Percentiles rank a stretch among this genome's conserved stretches.
phyloP scores from a whole-genome alignment of 2,888 invertebrate genomes.

The Rhamnusium bicolor region DNA sequence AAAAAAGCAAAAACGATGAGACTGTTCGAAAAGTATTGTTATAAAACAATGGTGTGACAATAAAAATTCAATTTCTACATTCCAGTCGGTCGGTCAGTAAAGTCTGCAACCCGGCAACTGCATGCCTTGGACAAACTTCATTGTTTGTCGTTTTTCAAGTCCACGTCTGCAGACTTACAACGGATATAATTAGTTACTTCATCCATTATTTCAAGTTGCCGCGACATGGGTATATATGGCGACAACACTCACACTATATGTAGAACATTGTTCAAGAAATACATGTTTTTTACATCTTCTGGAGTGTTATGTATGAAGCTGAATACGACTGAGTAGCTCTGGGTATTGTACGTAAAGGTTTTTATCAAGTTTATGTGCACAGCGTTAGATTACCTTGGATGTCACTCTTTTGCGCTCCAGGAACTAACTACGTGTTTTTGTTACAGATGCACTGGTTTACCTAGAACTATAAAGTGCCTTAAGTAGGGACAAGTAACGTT shows the following conservation, averaged over 20 bases:
- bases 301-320: slow-evolving; percentile 28
- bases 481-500: neutral
- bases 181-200: slow-evolving; percentile 68
- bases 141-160: slow-evolving; percentile 60
- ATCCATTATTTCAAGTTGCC: slow-evolving; percentile 64
- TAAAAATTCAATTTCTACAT: slow-evolving; percentile 70
- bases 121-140: slow-evolving; percentile 55
- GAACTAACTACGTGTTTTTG: slow-evolving; percentile 16
- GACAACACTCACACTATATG: slow-evolving; percentile 44
- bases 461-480: neutral
- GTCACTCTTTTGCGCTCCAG: slow-evolving; percentile 2
- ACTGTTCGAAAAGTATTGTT: slow-evolving; percentile 59
- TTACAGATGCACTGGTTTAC: neutral
- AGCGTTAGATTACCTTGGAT: neutral
- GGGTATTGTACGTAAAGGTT: slow-evolving; percentile 13
- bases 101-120: slow-evolving; percentile 52
- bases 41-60: slow-evolving; percentile 66
- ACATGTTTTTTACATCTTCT: slow-evolving; percentile 27
- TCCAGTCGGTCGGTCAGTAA: slow-evolving; percentile 58
- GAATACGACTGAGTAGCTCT: slow-evolving; percentile 4
- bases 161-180: slow-evolving; percentile 60
- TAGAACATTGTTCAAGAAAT: slow-evolving; percentile 42
- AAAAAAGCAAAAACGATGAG: slow-evolving; percentile 37
- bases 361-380: neutral
- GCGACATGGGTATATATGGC: slow-evolving; percentile 44